phyloP scores from a whole-genome alignment of 1,140 invertebrate species.

The Ceratoteleas bidentatus region DNA sequence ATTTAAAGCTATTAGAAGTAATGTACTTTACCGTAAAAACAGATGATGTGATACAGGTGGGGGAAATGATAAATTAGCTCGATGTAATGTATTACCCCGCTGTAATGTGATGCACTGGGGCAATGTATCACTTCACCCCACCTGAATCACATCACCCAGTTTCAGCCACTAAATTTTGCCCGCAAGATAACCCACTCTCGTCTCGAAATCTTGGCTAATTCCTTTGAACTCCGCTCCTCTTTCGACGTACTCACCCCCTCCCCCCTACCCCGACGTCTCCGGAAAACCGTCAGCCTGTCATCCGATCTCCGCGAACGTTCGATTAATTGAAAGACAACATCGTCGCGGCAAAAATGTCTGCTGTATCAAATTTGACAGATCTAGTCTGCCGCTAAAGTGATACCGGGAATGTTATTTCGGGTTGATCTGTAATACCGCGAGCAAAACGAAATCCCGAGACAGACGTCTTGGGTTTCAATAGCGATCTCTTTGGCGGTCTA shows the following conservation, averaged over 20 bases:
- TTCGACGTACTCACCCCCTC: not conserved
- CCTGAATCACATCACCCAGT: conserved; percentile 59
- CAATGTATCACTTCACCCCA: conserved; percentile 55
- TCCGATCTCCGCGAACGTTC: not conserved
- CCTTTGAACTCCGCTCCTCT: conserved; percentile 14
- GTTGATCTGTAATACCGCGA: conserved; percentile 22
- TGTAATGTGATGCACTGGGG: conserved; percentile 54
- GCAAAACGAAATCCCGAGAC: conserved; percentile 9
- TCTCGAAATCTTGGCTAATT: conserved; percentile 50
- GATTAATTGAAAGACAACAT: not conserved
- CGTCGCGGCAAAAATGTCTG: not conserved
- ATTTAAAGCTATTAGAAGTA: conserved; percentile 51
- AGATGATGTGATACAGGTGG: conserved; percentile 45
- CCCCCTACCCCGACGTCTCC: too few species aligned
- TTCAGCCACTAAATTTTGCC: conserved; percentile 50
- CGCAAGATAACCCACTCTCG: conserved; percentile 50
- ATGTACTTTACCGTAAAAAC: conserved; percentile 44
- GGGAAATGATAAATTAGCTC: conserved; percentile 46
- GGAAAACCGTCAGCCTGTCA: not conserved
- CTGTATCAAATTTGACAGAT: conserved; percentile 1
- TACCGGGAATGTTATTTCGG: conserved; percentile 19
- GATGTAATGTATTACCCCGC: conserved; percentile 52
- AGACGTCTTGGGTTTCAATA: conserved; percentile 25
- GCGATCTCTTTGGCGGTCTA: conserved; percentile 9
- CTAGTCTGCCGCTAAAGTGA: conserved; percentile 6